phyloP scores from a whole-genome alignment of 2,113 vertebrate genomes.

The Ifrita kowaldi region DNA sequence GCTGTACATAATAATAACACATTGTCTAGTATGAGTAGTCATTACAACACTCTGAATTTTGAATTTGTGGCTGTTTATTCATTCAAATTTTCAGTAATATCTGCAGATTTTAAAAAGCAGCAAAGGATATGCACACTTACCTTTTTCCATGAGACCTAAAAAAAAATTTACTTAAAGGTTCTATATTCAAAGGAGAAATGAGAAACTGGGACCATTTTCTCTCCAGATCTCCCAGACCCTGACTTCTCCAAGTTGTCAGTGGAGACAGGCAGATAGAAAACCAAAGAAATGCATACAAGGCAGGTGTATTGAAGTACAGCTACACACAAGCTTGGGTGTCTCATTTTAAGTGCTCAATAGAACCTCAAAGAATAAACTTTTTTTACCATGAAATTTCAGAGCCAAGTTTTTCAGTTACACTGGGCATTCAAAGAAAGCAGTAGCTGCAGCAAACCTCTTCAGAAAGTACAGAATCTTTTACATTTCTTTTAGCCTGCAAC shows the following conservation, averaged over 20 bases:
- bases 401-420: not conserved
- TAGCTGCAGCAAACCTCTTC: not conserved
- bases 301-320: not conserved
- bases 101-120: not conserved
- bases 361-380: not conserved
- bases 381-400: not conserved
- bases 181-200: not conserved
- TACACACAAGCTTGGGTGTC: accelerated
- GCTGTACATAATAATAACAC: not conserved
- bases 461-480: not conserved
- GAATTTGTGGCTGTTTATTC: not conserved
- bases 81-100: not conserved
- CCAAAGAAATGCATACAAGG: not conserved
- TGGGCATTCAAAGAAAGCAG: not conserved
- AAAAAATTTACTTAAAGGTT: not conserved
- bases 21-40: not conserved
- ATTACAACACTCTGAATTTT: not conserved
- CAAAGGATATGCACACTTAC: not conserved
- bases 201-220: not conserved
- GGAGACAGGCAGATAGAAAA: not conserved
- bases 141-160: not conserved
- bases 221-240: not conserved
- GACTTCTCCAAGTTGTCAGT: not conserved
- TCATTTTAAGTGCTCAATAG: not conserved
- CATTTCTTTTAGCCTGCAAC: not conserved